A percentile compares a stretch with the other conserved stretches of the same genome.
These are phyloP conservation scores for Ariopsis seemanni DNA, from an alignment of 2,113 vertebrate species.

Conservation along the genomic window DNA sequence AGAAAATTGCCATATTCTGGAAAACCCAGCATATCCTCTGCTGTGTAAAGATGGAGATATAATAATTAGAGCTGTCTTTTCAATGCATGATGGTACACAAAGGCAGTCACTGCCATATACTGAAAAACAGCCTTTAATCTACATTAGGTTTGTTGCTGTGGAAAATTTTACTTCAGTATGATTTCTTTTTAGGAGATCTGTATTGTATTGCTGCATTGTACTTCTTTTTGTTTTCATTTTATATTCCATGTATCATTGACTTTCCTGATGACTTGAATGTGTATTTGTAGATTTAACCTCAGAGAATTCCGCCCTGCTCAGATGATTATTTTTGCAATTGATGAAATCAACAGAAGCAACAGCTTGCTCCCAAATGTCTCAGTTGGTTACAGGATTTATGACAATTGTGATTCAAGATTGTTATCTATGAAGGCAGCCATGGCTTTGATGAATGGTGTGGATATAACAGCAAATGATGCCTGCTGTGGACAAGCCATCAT, in stretches of 20 bases:
- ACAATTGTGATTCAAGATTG: conserved; percentile 66
- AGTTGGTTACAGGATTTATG: too few species aligned
- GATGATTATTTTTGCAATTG: too few species aligned
- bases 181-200: not conserved
- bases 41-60: too few species aligned
- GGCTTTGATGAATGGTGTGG: conserved; percentile 49
- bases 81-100: conserved; percentile 59
- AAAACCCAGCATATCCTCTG: conserved; percentile 61
- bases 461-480: conserved; percentile 24
- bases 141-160: conserved; percentile 65
- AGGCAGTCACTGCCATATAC: conserved; percentile 60
- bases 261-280: too few species aligned
- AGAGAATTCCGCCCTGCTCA: too few species aligned
- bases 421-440: conserved; percentile 64
- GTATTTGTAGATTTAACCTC: too few species aligned
- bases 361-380: too few species aligned
- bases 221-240: not conserved
- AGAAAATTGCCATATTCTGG: conserved; percentile 59
- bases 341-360: too few species aligned
- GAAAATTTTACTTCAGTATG: not conserved
- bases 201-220: not conserved
- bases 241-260: too few species aligned
- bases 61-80: too few species aligned
- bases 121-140: conserved; percentile 60
- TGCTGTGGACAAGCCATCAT: conserved; percentile 71